Evolutionary conservation across 2,888 invertebrate species (phyloP).

Genomic region (Trichopoda pennipes): DNA sequence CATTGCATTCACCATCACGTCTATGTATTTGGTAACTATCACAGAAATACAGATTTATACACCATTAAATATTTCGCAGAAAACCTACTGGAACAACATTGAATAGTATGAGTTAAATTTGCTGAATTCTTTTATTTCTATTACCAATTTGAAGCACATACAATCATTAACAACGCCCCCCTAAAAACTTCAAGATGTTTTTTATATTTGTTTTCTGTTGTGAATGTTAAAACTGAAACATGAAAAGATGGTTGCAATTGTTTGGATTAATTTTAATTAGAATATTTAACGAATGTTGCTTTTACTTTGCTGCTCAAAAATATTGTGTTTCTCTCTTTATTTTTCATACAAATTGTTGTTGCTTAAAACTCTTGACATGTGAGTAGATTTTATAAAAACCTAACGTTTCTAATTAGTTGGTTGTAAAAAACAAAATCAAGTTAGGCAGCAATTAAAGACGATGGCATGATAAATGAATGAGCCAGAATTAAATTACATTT

Average conservation of each 20-base stretch:
- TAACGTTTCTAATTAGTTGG: constrained; percentile 9
- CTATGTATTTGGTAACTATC: too few species aligned
- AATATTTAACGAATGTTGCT: constrained; percentile 31
- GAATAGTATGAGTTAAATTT: constrained; percentile 12
- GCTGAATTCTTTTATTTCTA: constrained; percentile 18
- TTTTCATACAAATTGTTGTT: background rate
- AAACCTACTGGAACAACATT: background rate
- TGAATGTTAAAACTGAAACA: background rate
- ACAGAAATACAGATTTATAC: too few species aligned
- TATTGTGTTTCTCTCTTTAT: background rate
- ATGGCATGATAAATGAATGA: background rate
- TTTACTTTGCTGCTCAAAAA: background rate
- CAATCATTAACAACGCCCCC: background rate
- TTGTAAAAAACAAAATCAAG: background rate
- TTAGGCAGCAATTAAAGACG: constrained; percentile 8
- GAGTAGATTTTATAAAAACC: background rate
- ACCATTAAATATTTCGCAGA: background rate
- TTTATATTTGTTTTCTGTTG: background rate
- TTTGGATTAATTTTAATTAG: constrained; percentile 43
- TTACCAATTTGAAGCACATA: background rate
- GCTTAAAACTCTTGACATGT: background rate
- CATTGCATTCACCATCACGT: too few species aligned
- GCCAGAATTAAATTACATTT: background rate
- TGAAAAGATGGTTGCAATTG: background rate
- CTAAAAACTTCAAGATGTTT: background rate